Evolutionary conservation across 2,888 invertebrate genomes (phyloP).

Genomic region (Portevinia maculata): DNA sequence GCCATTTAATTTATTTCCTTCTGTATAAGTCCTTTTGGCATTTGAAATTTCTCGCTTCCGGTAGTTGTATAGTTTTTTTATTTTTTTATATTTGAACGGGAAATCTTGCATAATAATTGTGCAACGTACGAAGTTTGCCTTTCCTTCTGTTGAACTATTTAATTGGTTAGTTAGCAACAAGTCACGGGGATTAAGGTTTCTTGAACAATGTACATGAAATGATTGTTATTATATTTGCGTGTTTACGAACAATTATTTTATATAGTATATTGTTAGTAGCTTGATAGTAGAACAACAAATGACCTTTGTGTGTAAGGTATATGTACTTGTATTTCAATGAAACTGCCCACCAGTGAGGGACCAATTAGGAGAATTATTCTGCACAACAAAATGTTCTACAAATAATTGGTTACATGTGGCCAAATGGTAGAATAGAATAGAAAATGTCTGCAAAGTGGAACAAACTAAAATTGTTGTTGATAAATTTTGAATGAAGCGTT

Average conservation of each 20-base stretch:
- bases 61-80: constrained; percentile 15
- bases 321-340: not conserved
- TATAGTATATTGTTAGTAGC: not conserved
- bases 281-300: not conserved
- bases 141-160: constrained; percentile 14
- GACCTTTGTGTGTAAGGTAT: constrained; percentile 12
- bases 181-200: constrained; percentile 35
- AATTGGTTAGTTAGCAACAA: constrained; percentile 65
- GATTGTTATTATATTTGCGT: constrained; percentile 61
- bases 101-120: constrained; percentile 29
- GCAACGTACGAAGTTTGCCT: constrained; percentile 17
- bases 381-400: constrained; percentile 22
- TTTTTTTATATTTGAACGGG: constrained; percentile 13
- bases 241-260: constrained; percentile 35
- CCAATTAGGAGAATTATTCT: constrained; percentile 64
- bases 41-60: constrained; percentile 62
- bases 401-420: constrained; percentile 11
- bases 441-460: constrained; percentile 7
- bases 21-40: constrained; percentile 43
- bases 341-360: constrained; percentile 46
- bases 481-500: constrained; percentile 66
- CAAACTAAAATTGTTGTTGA: constrained; percentile 47
- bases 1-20: constrained; percentile 60
- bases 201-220: constrained; percentile 41
- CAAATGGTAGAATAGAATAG: constrained; percentile 25